phyloP scores from a whole-genome alignment of 2,888 invertebrate genomes.

The Erpobdella octoculata region DNA sequence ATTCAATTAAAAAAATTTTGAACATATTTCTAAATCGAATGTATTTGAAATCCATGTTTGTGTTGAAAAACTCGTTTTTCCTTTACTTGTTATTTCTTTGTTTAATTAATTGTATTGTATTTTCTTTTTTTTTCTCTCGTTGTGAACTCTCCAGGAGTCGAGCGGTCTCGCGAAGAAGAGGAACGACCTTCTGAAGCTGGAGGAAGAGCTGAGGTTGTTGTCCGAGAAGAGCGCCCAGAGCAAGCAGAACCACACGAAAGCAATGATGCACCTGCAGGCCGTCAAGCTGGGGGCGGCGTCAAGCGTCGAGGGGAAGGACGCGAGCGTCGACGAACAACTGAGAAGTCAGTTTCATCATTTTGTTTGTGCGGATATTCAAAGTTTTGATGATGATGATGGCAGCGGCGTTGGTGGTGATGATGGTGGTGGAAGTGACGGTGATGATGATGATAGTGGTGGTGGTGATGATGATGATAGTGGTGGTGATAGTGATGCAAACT shows the following conservation, averaged over 20 bases:
- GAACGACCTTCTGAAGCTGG: conserved; percentile 55
- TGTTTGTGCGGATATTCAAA: too few relatives aligned
- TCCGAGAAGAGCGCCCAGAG: conserved; percentile 64
- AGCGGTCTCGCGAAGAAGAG: conserved; percentile 57
- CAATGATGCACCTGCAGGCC: conserved; percentile 74
- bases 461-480: too few relatives aligned
- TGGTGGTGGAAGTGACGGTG: too few relatives aligned
- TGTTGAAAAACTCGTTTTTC: not conserved
- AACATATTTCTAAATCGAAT: too few relatives aligned
- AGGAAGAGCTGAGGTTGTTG: conserved; percentile 61
- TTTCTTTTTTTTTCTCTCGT: too few relatives aligned
- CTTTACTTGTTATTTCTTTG: not conserved
- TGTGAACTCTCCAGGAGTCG: conserved; percentile 57
- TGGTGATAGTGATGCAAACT: not conserved
- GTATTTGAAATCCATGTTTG: too few relatives aligned
- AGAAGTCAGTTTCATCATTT: conserved; percentile 62
- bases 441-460: too few relatives aligned
- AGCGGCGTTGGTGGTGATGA: too few relatives aligned
- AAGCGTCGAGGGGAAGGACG: conserved; percentile 66
- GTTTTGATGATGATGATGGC: too few relatives aligned
- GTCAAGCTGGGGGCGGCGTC: conserved; percentile 71
- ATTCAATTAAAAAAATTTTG: too few relatives aligned
- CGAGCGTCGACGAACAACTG: conserved; percentile 79
- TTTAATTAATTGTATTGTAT: too few relatives aligned
- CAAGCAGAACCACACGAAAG: conserved; percentile 62